Percentiles rank a stretch among this genome's conserved stretches.
Conservation (phyloP, 2,113 vertebrate genomes). For the Datnioides undecimradiatus region DNA sequence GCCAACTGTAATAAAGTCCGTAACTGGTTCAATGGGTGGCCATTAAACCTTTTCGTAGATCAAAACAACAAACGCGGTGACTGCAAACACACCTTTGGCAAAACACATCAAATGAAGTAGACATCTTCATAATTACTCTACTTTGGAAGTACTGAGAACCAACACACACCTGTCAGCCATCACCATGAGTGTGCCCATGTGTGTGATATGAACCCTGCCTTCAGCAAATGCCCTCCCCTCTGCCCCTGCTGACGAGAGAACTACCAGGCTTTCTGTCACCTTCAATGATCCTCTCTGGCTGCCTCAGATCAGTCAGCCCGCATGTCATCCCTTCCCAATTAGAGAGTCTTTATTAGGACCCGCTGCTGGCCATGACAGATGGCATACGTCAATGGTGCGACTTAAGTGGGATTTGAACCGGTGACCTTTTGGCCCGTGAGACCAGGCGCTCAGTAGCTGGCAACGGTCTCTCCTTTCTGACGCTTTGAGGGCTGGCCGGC, state of each 20-base stretch:
- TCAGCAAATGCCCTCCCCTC: constrained; percentile 20
- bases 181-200: not conserved
- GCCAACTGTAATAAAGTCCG: constrained; percentile 55
- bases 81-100: constrained; percentile 40
- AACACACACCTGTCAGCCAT: constrained; percentile 47
- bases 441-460: constrained; percentile 32
- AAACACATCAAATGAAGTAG: constrained; percentile 4
- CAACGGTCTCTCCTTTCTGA: constrained; percentile 69
- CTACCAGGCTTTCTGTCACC: constrained; percentile 59
- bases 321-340: constrained; percentile 83
- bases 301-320: constrained; percentile 66
- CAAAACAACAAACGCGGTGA: constrained; percentile 9
- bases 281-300: constrained; percentile 67
- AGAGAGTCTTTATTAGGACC: constrained; percentile 75
- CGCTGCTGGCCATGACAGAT: constrained; percentile 75
- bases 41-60: constrained; percentile 35
- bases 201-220: constrained; percentile 35
- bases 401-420: constrained; percentile 80
- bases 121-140: constrained; percentile 17
- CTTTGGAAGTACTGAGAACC: no score
- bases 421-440: constrained; percentile 68
- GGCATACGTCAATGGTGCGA: constrained; percentile 70
- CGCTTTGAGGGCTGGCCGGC: not conserved
- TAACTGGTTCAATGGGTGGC: not conserved
- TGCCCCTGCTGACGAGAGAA: not conserved